A percentile compares a stretch with the other conserved stretches of the same genome.
Evolutionary conservation across 2,888 invertebrate genomes (phyloP).

Genomic region (Drosophila atripex): DNA sequence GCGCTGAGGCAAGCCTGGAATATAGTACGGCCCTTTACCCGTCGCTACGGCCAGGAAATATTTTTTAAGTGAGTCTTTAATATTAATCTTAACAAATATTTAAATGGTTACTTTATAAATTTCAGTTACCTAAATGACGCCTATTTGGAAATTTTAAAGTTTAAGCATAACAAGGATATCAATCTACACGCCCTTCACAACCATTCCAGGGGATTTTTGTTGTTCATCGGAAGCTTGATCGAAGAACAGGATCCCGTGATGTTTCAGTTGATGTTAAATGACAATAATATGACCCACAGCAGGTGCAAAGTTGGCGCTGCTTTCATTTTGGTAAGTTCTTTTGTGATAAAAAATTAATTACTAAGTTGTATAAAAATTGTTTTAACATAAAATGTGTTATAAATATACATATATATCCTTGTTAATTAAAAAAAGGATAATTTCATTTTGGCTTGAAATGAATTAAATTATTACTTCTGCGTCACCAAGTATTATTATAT

Average conservation of each 20-base stretch:
- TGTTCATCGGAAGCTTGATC: conserved; percentile 62
- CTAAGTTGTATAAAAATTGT: background rate
- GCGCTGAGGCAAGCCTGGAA: conserved; percentile 68
- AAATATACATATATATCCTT: background rate
- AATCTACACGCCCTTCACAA: conserved; percentile 57
- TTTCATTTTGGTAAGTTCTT: conserved; percentile 51
- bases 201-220: conserved; percentile 62
- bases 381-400: background rate
- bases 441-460: background rate
- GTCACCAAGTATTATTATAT: background rate
- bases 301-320: conserved; percentile 27
- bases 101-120: background rate
- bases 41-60: conserved; percentile 51
- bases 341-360: background rate
- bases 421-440: background rate
- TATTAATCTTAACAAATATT: background rate
- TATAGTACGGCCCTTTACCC: conserved; percentile 49
- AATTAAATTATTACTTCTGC: background rate
- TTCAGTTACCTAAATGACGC: conserved; percentile 67
- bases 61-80: conserved; percentile 50
- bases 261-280: conserved; percentile 56
- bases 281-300: conserved; percentile 39
- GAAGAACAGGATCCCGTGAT: conserved; percentile 58
- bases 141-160: conserved; percentile 56
- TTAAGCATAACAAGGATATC: conserved; percentile 55